Percentiles rank a stretch among this genome's conserved stretches.
Conservation (phyloP, 2,113 vertebrate genomes). For the Eurypyga helias region DNA sequence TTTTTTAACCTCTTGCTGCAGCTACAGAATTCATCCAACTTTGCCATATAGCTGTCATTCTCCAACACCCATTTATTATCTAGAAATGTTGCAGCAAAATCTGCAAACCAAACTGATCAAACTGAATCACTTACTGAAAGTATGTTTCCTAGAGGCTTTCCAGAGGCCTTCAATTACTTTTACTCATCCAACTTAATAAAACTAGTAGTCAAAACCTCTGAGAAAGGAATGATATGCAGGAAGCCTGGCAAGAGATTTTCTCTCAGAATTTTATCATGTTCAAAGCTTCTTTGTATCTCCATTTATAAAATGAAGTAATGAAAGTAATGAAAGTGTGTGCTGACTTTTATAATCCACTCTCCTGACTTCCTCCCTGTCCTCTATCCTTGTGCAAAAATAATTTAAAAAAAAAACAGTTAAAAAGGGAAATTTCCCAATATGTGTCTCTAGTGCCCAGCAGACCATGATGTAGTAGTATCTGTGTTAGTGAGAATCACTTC, state of each 20-base stretch:
- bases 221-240: not conserved
- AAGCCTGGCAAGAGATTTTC: not conserved
- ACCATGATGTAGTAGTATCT: not conserved
- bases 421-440: not conserved
- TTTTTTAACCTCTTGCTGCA: not conserved
- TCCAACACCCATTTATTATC: not conserved
- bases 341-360: not conserved
- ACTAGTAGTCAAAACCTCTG: not conserved
- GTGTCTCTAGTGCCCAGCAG: rapidly evolving
- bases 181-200: not conserved
- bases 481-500: not conserved
- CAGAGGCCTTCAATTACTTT: not conserved
- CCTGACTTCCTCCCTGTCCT: not conserved
- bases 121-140: not conserved
- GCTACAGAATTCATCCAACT: not conserved
- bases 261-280: not conserved
- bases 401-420: not conserved
- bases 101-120: not conserved
- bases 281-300: not conserved
- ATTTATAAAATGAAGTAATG: not conserved
- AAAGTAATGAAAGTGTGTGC: not conserved
- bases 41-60: not conserved
- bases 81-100: not conserved
- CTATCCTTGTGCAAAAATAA: not conserved
- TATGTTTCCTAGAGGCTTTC: not conserved